A percentile compares a stretch with the other conserved stretches of the same genome.
Conservation (phyloP, 1,140 invertebrate genomes). For the Drosophila carrolli region DNA sequence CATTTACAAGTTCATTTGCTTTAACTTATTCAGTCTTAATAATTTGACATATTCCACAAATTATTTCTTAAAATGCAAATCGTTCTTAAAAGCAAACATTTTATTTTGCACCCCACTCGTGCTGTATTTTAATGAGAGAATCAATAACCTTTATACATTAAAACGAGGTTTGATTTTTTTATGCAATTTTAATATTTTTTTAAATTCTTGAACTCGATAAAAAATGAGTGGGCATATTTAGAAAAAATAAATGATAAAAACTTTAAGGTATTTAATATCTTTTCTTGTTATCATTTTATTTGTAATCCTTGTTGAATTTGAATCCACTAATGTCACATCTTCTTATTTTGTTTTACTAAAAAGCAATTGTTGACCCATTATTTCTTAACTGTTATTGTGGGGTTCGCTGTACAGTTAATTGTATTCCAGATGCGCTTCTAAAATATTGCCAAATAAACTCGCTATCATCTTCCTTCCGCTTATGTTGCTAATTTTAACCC, state of each 20-base stretch:
- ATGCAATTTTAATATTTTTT: conserved; percentile 19
- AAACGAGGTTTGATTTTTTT: conserved; percentile 20
- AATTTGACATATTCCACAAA: neutral
- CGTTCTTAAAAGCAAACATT: conserved; percentile 18
- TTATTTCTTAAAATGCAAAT: conserved; percentile 25
- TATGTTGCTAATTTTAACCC: conserved; percentile 40
- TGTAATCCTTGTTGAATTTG: too few species aligned
- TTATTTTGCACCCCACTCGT: conserved; percentile 20
- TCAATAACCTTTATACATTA: conserved; percentile 46
- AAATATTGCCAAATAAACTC: conserved; percentile 7
- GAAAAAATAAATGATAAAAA: neutral
- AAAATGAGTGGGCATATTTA: conserved; percentile 1
- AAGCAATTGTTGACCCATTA: neutral
- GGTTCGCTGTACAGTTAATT: conserved; percentile 37
- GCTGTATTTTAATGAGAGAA: conserved; percentile 31
- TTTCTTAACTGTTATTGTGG: neutral
- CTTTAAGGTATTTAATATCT: neutral
- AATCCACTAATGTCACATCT: too few species aligned
- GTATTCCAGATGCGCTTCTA: neutral
- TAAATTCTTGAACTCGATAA: neutral
- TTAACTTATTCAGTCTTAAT: neutral
- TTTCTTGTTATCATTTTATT: neutral
- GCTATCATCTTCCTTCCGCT: conserved; percentile 38
- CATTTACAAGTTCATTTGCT: conserved; percentile 13
- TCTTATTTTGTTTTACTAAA: too few species aligned